A percentile compares a stretch with the other conserved stretches of the same genome.
phyloP scores from a whole-genome alignment of 2,113 vertebrate genomes.

The Diadophis punctatus region DNA sequence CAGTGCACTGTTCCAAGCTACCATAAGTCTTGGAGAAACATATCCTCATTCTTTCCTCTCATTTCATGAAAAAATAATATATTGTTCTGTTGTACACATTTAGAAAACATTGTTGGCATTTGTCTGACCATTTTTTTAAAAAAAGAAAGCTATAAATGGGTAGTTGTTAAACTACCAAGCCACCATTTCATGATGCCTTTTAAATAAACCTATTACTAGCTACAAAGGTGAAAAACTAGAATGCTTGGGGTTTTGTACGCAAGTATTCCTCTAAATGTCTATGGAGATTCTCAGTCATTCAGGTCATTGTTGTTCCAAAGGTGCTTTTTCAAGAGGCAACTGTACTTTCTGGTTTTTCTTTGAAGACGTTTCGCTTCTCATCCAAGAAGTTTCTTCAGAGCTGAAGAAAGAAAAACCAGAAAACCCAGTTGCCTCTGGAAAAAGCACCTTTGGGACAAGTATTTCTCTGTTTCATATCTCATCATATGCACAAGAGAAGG shows the following conservation, averaged over 20 bases:
- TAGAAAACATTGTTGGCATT: not conserved
- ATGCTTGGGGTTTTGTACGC: not conserved
- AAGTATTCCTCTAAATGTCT: not conserved
- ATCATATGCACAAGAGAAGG: not conserved
- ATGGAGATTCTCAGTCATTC: too few species aligned
- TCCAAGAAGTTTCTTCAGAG: too few species aligned
- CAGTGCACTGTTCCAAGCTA: not conserved
- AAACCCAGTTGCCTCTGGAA: too few species aligned
- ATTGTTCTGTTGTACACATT: not conserved
- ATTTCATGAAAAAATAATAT: not conserved
- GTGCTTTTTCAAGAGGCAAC: too few species aligned
- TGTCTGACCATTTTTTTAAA: not conserved
- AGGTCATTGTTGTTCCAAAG: too few species aligned
- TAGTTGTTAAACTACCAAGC: not conserved
- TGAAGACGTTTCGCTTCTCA: too few species aligned
- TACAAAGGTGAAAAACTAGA: not conserved
- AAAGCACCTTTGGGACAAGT: not conserved
- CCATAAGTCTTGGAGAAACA: not conserved
- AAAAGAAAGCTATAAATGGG: not conserved
- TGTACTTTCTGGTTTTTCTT: too few species aligned
- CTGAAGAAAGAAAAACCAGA: too few species aligned
- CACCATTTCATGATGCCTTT: not conserved
- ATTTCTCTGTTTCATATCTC: not conserved
- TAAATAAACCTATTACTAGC: not conserved
- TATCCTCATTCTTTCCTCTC: not conserved